Base-by-base conservation (phyloP, 2,888 invertebrate species). In the Phragmatobia fuliginosa region DNA sequence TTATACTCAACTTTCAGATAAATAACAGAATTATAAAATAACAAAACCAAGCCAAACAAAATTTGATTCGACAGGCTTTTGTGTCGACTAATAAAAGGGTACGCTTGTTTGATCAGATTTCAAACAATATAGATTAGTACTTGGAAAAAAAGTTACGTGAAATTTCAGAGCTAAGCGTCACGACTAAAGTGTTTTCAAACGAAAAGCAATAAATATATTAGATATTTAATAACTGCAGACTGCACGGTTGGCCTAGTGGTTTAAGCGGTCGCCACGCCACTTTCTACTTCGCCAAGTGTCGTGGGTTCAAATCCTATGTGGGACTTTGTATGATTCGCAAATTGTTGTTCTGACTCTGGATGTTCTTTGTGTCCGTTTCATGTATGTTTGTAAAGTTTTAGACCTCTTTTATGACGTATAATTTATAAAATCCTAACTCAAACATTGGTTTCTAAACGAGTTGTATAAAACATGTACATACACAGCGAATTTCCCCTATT, bases 51-150 rank as follows among this genome's bases (percentile, higher is more conserved):
- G 71, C 70, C 72, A 72, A 72, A 79, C 71, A 78, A 84, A 85
- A 83, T 85, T 85, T 84, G 75, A 85, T 85, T 79, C 76, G 75
- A 70, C 75, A 76, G 75, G 77, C 80, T 74, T 83, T 79, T 74
- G 80, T 81, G 78, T 81, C 79, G 73, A 63, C 72, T 79, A 79
- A 79, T 77, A 76, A 78, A 82, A 81, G 75, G 77, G 79, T 73
- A 73, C 21, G 45, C 78, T 74, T 72, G 72, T 84, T 83, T 81
- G 81, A 80, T 79, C 78, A 78, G 74, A 73, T 84, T 81, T 74
- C 75, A 74, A 80, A 77, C 77, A 80, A 81, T 76, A 80, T 75
- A 75, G 78, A 81, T 80, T 76, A 80, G 79, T 71, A 75, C 79
- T 81, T 79, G 64, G 63, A 36, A 73, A 72, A 58, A 58, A 62